phyloP scores from a whole-genome alignment of 2,888 invertebrate genomes.

The Hemistola chrysoprasaria region DNA sequence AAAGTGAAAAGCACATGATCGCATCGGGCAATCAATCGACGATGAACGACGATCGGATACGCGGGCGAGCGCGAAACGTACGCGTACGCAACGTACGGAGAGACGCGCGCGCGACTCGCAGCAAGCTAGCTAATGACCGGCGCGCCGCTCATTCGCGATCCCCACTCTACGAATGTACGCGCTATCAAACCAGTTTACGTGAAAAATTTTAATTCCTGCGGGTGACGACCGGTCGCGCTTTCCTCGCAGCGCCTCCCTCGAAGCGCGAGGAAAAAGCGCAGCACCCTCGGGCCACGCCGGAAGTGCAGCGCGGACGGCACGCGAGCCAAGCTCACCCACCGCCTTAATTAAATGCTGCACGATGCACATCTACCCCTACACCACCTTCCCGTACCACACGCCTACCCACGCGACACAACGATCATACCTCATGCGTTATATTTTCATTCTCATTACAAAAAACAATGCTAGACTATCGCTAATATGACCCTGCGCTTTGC shows the following conservation, averaged over 20 bases:
- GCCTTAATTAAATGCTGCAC: slow-evolving; percentile 77
- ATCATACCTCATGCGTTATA: slow-evolving; percentile 11
- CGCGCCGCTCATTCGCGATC: slow-evolving; percentile 76
- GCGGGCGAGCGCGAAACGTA: slow-evolving; percentile 23
- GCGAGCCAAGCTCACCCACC: slow-evolving; percentile 76
- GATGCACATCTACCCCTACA: slow-evolving; percentile 62
- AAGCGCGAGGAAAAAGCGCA: slow-evolving; percentile 70
- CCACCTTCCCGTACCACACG: slow-evolving; percentile 15
- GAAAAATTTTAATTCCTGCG: slow-evolving; percentile 79
- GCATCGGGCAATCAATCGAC: slow-evolving; percentile 44
- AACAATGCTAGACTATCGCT: slow-evolving; percentile 23
- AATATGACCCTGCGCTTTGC: slow-evolving; percentile 8
- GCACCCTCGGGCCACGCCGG: slow-evolving; percentile 72
- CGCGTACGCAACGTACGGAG: slow-evolving; percentile 46
- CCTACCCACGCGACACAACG: slow-evolving; percentile 9
- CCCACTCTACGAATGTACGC: slow-evolving; percentile 72
- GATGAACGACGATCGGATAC: slow-evolving; percentile 22
- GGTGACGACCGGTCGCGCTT: slow-evolving; percentile 78
- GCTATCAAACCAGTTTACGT: slow-evolving; percentile 82
- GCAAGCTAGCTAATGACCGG: slow-evolving; percentile 76
- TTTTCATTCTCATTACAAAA: slow-evolving; percentile 28
- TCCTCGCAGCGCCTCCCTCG: slow-evolving; percentile 63
- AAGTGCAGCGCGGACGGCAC: slow-evolving; percentile 75
- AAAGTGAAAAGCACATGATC: slow-evolving; percentile 45
- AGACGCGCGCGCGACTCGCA: slow-evolving; percentile 71